A percentile compares a stretch with the other conserved stretches of the same genome.
These are phyloP conservation scores for Bagarius yarrelli DNA, from an alignment of 2,113 vertebrate species.

Conservation along the genomic window DNA sequence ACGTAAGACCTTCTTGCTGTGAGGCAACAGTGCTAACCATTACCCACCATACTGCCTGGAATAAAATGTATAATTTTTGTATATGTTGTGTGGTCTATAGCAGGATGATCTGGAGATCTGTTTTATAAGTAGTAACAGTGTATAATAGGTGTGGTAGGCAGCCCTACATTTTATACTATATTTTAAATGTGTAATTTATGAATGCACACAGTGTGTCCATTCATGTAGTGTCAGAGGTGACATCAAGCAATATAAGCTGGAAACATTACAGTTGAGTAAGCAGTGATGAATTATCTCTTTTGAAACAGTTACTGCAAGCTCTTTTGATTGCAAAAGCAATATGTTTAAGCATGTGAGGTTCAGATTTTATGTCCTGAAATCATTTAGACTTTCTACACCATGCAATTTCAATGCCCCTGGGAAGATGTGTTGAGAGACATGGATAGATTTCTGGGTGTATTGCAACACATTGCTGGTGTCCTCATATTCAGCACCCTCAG, in stretches of 20 bases:
- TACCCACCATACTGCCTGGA: too few relatives aligned
- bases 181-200: neutral
- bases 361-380: constrained; percentile 25
- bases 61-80: too few relatives aligned
- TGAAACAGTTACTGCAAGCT: constrained; percentile 22
- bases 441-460: constrained; percentile 33
- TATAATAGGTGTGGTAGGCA: too few relatives aligned
- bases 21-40: too few relatives aligned
- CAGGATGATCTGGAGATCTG: too few relatives aligned
- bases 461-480: constrained; percentile 38
- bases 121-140: too few relatives aligned
- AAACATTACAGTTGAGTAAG: constrained; percentile 35
- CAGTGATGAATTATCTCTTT: constrained; percentile 41
- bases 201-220: neutral
- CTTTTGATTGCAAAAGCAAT: constrained; percentile 32
- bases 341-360: neutral
- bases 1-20: too few relatives aligned
- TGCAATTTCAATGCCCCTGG: constrained; percentile 6
- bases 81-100: too few relatives aligned
- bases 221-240: neutral
- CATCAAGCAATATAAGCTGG: neutral
- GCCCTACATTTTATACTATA: neutral
- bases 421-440: neutral
- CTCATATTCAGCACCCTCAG: constrained; percentile 8
- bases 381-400: constrained; percentile 19